Conservation (phyloP, 2,888 invertebrate species). For the Plusia festucae region DNA sequence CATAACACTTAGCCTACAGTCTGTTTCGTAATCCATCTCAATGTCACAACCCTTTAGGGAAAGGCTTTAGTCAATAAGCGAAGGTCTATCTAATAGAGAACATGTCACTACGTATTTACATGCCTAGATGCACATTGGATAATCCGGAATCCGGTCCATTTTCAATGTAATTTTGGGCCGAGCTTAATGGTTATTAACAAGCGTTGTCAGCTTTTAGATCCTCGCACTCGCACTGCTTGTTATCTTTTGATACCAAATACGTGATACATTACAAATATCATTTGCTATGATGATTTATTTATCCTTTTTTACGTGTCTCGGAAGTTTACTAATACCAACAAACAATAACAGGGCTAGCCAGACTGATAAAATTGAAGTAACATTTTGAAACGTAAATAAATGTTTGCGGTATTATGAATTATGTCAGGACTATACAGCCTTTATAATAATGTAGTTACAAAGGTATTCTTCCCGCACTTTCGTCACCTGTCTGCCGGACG, state of each 20-base stretch:
- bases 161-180: conserved; percentile 39
- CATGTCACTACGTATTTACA: conserved; percentile 24
- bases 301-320: no score
- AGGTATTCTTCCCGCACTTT: conserved; percentile 59
- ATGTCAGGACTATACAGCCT: conserved; percentile 36
- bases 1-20: conserved; percentile 33
- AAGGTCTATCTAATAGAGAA: conserved; percentile 27
- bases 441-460: conserved; percentile 40
- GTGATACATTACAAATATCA: not conserved
- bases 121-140: conserved; percentile 32
- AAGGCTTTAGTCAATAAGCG: conserved; percentile 39
- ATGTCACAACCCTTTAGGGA: conserved; percentile 38
- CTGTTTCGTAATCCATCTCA: conserved; percentile 40
- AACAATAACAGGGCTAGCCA: not conserved
- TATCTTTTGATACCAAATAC: not conserved
- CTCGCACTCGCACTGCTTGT: conserved; percentile 1
- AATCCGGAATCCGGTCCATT: conserved; percentile 29
- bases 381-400: conserved; percentile 12
- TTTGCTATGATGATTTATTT: not conserved
- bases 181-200: conserved; percentile 31
- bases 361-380: not conserved
- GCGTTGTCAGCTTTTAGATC: conserved; percentile 29
- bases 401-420: conserved; percentile 29
- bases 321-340: no score
- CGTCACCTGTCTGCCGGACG: conserved; percentile 68